Conservation (phyloP, 2,888 invertebrate species). For the Cetonia aurata region DNA sequence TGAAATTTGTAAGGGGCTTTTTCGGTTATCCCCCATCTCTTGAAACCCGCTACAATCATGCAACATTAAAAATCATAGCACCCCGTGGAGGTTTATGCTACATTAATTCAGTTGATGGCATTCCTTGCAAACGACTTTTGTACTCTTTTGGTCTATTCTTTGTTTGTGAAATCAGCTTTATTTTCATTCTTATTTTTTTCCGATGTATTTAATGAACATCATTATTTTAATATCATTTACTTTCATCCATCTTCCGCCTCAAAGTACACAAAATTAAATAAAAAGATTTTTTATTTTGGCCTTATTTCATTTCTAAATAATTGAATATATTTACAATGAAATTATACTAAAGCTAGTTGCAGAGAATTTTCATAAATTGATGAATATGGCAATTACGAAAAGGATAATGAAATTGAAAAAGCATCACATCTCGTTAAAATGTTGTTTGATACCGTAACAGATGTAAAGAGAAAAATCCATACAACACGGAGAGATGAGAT, state of each 20-base stretch:
- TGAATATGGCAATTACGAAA: not conserved
- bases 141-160: not conserved
- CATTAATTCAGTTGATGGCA: conserved; percentile 62
- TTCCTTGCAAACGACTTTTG: conserved; percentile 46
- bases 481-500: conserved; percentile 4
- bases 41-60: conserved; percentile 55
- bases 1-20: conserved; percentile 48
- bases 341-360: not conserved
- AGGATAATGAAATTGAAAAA: conserved; percentile 15
- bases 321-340: too few relatives aligned
- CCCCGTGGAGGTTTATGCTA: conserved; percentile 63
- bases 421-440: conserved; percentile 31
- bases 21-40: conserved; percentile 45
- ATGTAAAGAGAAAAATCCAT: conserved; percentile 42
- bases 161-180: conserved; percentile 12
- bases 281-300: too few relatives aligned
- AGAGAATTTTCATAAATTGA: not conserved
- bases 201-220: too few relatives aligned
- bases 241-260: too few relatives aligned
- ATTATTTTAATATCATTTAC: too few relatives aligned
- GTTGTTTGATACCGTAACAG: conserved; percentile 21
- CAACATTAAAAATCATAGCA: conserved; percentile 64
- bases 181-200: not conserved
- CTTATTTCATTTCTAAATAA: too few relatives aligned
- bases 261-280: not conserved